A percentile compares a stretch with the other conserved stretches of the same genome.
Conservation (phyloP, 2,888 invertebrate species). For the Branchipolynoe longqiensis region DNA sequence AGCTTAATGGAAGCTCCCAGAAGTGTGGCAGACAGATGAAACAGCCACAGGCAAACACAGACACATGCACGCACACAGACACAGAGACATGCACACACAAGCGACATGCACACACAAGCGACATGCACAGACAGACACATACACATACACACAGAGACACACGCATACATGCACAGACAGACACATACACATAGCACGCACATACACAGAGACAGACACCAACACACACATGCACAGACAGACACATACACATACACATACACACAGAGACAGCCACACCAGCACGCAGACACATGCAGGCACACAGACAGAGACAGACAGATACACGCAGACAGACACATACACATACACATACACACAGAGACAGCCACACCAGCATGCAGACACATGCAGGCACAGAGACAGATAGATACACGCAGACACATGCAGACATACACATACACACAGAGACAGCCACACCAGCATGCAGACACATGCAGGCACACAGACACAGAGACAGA, state of each 20-base stretch:
- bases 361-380: no score
- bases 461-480: no score
- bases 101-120: background rate
- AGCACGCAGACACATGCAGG: background rate
- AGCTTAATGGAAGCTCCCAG: no score
- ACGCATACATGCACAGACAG: background rate
- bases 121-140: background rate
- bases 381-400: background rate
- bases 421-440: background rate
- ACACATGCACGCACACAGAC: no score
- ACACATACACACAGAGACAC: background rate
- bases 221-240: background rate
- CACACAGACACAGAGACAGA: no score
- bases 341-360: background rate
- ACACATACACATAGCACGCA: background rate
- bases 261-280: background rate
- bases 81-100: no score
- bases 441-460: no score
- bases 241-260: background rate
- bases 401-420: background rate
- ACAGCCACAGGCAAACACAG: no score
- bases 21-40: no score
- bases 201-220: background rate
- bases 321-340: background rate
- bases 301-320: no score